Percentiles rank a stretch among this genome's conserved stretches.
phyloP scores from a whole-genome alignment of 2,888 invertebrate genomes.

The Stramonita haemastoma region DNA sequence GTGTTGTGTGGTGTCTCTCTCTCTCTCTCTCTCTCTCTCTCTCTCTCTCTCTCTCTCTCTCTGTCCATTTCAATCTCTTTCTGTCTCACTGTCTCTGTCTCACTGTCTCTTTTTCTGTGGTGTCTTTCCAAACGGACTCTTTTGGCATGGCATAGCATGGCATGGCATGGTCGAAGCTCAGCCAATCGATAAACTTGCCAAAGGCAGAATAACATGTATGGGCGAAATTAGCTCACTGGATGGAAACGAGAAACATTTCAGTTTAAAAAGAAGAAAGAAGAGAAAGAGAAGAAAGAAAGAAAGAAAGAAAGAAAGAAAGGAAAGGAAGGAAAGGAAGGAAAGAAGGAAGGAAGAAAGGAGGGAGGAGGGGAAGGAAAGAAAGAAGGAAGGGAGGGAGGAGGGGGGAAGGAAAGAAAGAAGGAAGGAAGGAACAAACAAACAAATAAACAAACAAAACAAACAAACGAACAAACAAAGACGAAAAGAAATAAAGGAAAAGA shows the following conservation, averaged over 20 bases:
- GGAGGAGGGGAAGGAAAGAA: background rate
- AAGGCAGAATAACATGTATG: slow-evolving; percentile 27
- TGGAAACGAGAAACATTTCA: background rate
- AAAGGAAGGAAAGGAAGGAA: background rate
- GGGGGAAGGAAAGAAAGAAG: background rate
- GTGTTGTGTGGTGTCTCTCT: background rate
- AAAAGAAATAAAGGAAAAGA: background rate
- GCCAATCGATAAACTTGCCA: slow-evolving; percentile 5
- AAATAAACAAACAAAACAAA: background rate
- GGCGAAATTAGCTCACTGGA: slow-evolving; percentile 14
- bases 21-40: slow-evolving; percentile 5
- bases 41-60: background rate
- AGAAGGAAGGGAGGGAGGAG: too few species aligned
- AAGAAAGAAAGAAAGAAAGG: background rate
- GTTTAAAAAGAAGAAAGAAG: too few species aligned
- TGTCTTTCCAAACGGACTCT: background rate
- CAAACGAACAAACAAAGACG: background rate
- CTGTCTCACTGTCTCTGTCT: background rate
- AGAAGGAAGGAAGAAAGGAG: background rate
- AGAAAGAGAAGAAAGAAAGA: background rate
- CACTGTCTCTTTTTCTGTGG: background rate
- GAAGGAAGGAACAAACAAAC: background rate
- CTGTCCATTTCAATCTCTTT: too few species aligned
- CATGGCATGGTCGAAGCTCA: background rate
- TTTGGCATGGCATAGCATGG: background rate